phyloP scores from a whole-genome alignment of 2,888 invertebrate genomes.

The Platycheirus rosarum region DNA sequence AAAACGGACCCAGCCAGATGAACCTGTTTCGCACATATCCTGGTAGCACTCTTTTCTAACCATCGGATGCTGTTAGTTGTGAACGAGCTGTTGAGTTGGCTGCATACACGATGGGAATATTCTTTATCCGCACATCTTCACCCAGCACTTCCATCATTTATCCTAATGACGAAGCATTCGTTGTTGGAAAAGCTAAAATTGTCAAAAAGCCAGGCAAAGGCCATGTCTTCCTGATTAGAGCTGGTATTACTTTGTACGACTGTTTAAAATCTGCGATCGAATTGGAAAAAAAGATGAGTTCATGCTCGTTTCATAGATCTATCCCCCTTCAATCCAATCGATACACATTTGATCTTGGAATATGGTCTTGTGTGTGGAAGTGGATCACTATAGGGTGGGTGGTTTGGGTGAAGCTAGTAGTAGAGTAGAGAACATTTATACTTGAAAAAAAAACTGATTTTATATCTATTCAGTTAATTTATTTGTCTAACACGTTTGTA shows the following conservation, averaged over 20 bases:
- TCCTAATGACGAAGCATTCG: slow-evolving; percentile 90
- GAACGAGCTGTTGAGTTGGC: slow-evolving; percentile 98
- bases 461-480: no score
- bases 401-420: slow-evolving; percentile 98
- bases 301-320: slow-evolving; percentile 94
- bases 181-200: slow-evolving; percentile 91
- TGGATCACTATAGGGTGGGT: slow-evolving; percentile 92
- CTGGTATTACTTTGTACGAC: slow-evolving; percentile 96
- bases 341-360: slow-evolving; percentile 88
- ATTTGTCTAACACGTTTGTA: no score
- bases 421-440: no score
- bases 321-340: slow-evolving; percentile 98
- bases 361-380: slow-evolving; percentile 92
- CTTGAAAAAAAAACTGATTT: no score
- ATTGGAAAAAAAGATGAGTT: slow-evolving; percentile 88
- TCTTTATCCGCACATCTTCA: slow-evolving; percentile 97
- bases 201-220: slow-evolving; percentile 90
- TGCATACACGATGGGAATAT: slow-evolving; percentile 96
- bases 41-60: slow-evolving; percentile 90
- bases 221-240: slow-evolving; percentile 93
- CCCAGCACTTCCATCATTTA: slow-evolving; percentile 95
- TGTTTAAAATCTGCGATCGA: slow-evolving; percentile 92
- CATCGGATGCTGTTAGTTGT: slow-evolving; percentile 95
- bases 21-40: slow-evolving; percentile 97
- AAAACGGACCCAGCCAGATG: slow-evolving; percentile 99